These are phyloP conservation scores for Eospalax fontanierii DNA, from an alignment of 2,797 vertebrate species.

Conservation along the genomic window DNA sequence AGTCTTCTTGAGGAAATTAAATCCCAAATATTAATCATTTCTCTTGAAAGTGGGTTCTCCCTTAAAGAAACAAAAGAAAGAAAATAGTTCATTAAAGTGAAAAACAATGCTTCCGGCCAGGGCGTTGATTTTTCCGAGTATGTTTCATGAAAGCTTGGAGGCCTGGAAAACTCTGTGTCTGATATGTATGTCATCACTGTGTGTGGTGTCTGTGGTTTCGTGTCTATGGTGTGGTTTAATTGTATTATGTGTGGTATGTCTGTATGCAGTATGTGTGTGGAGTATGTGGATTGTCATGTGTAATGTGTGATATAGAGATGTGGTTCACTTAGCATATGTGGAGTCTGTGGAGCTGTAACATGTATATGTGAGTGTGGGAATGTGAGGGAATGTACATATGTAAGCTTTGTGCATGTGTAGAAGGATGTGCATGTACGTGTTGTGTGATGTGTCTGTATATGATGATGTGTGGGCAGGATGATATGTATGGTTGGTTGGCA, in stretches of 20 bases:
- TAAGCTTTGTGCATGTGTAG: background rate
- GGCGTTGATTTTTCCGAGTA: background rate
- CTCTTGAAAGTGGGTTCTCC: background rate
- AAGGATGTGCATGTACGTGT: background rate
- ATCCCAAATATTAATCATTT: background rate
- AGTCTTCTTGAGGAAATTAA: background rate
- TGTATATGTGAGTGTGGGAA: background rate
- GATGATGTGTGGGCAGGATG: no score
- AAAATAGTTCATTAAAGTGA: conserved; percentile 11
- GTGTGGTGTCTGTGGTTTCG: background rate
- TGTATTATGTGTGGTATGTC: background rate
- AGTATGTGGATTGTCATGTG: background rate
- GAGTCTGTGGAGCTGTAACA: background rate
- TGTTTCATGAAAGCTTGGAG: background rate
- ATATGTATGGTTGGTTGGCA: background rate
- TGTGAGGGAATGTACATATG: background rate
- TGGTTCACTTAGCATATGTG: background rate
- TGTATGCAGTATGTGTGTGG: background rate
- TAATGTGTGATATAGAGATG: background rate
- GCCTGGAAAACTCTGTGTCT: background rate
- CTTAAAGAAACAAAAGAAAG: conserved; percentile 57
- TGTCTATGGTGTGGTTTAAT: background rate
- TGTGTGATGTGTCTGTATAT: background rate
- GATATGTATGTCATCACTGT: background rate
- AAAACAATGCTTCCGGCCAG: background rate